These are phyloP conservation scores for Hyperoodon ampullatus DNA, from an alignment of 2,113 vertebrate genomes.

Conservation along the genomic window DNA sequence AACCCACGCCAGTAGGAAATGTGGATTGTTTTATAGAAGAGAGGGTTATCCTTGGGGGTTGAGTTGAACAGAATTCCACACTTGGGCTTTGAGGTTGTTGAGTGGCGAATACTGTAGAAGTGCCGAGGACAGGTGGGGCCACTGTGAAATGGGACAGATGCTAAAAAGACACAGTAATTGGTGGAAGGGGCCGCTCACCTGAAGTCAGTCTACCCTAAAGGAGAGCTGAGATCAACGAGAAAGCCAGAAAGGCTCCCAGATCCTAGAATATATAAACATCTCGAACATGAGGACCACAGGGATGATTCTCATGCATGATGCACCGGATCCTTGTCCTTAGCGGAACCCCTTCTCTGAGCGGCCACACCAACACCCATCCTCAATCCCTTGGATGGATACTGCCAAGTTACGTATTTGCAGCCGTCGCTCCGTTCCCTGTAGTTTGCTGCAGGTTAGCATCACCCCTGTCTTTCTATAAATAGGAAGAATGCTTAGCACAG, in stretches of 20 bases:
- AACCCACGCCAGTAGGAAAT: neutral
- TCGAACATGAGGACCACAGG: fast-evolving
- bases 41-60: neutral
- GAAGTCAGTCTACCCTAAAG: neutral
- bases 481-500: neutral
- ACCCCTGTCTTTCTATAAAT: neutral
- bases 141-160: fast-evolving
- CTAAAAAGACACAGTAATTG: neutral
- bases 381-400: fast-evolving
- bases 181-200: neutral
- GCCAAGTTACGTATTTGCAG: neutral
- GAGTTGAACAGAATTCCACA: neutral
- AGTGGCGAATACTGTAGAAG: neutral
- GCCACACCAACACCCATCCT: neutral
- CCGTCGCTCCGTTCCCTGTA: fast-evolving
- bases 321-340: neutral
- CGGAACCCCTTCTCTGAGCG: neutral
- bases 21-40: neutral
- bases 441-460: neutral
- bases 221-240: neutral
- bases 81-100: neutral
- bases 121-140: neutral
- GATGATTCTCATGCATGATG: fast-evolving
- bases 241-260: neutral
- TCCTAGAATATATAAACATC: too few species aligned